Conservation (phyloP, 2,888 invertebrate genomes). For the Caenorhabditis sp. region DNA sequence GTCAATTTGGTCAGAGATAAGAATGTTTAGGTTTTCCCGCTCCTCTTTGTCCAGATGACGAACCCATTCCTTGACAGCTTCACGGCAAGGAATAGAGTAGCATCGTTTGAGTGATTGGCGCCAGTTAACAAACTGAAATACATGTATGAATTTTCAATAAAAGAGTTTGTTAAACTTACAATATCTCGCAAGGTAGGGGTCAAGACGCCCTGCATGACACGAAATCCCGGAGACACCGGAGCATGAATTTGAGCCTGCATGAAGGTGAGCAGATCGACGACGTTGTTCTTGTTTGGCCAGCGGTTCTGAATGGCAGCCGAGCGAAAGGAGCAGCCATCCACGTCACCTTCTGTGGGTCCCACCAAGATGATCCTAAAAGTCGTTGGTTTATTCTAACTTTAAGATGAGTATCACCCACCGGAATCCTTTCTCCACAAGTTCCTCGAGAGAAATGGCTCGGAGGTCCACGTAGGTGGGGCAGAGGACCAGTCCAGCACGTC, state of each 20-base stretch:
- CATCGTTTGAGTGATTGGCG: slow-evolving; percentile 5
- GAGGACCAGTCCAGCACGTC: neutral
- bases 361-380: slow-evolving; percentile 43
- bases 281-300: slow-evolving; percentile 44
- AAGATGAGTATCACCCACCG: too few relatives aligned
- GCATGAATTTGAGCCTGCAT: slow-evolving; percentile 27
- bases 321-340: slow-evolving; percentile 16
- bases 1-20: slow-evolving; percentile 46
- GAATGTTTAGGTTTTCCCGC: slow-evolving; percentile 22
- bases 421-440: slow-evolving; percentile 1
- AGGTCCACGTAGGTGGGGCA: slow-evolving; percentile 11
- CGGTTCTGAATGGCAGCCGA: slow-evolving; percentile 11
- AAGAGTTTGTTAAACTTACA: slow-evolving; percentile 27
- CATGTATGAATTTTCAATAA: neutral
- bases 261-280: slow-evolving; percentile 15
- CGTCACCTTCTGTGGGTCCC: slow-evolving; percentile 24
- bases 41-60: slow-evolving; percentile 17
- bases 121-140: slow-evolving; percentile 27
- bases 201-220: slow-evolving; percentile 60
- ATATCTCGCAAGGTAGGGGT: slow-evolving; percentile 48
- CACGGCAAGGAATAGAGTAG: slow-evolving; percentile 21
- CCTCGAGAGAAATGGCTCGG: neutral
- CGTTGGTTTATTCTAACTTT: too few relatives aligned
- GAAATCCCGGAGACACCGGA: slow-evolving; percentile 26
- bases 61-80: slow-evolving; percentile 22